A percentile compares a stretch with the other conserved stretches of the same genome.
These are phyloP conservation scores for Anadara kagoshimensis DNA, from an alignment of 1,140 invertebrate genomes.

Conservation along the genomic window DNA sequence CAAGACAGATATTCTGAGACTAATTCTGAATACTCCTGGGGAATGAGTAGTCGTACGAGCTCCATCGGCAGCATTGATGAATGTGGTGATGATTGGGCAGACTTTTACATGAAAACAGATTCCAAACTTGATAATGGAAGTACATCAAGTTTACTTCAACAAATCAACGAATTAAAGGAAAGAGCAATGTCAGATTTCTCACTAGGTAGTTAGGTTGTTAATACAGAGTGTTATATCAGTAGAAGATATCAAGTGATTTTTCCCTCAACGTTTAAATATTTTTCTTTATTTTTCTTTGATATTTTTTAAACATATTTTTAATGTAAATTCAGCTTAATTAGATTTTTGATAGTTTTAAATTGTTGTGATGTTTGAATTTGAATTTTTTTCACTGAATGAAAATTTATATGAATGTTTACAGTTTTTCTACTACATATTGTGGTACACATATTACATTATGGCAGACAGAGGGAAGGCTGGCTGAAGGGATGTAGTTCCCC, in stretches of 20 bases:
- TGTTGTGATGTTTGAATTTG: no score
- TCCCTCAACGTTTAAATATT: background rate
- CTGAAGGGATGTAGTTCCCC: no score
- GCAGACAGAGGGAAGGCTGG: no score
- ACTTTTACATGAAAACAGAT: constrained; percentile 32
- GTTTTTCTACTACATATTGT: no score
- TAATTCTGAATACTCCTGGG: constrained; percentile 55
- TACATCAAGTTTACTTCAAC: constrained; percentile 58
- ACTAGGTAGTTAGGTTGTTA: background rate
- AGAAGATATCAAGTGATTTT: background rate
- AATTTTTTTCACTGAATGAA: no score
- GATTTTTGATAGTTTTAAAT: background rate
- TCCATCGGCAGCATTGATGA: constrained; percentile 48
- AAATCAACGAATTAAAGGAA: constrained; percentile 52
- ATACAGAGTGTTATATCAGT: background rate
- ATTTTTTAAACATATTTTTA: background rate
- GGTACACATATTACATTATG: no score
- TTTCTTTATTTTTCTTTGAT: background rate
- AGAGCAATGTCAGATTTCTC: constrained; percentile 53
- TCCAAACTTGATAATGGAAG: constrained; percentile 36
- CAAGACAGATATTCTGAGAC: constrained; percentile 80
- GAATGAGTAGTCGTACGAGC: constrained; percentile 48
- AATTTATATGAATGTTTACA: no score
- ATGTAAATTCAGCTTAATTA: background rate
- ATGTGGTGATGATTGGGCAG: constrained; percentile 39